Base-by-base conservation (phyloP, 2,797 vertebrate genomes). In the Hoplostethus atlanticus region DNA sequence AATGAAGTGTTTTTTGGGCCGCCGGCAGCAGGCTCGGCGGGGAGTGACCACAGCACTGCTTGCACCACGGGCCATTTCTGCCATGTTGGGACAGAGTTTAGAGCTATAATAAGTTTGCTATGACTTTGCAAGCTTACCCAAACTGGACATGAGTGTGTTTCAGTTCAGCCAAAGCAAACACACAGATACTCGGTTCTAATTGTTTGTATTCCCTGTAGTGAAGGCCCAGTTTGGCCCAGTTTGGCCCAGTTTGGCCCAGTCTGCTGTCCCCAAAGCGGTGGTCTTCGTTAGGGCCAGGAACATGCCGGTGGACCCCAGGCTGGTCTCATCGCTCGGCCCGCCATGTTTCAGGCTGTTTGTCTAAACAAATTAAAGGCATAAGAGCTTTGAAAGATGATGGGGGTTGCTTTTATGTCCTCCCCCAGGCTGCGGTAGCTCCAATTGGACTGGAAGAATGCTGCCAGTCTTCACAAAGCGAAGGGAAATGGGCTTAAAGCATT, bases 341-440 rank as follows among this genome's bases (percentile, higher is more conserved):
- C 89, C 92, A 81, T 91, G 84, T 92, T 94, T 93, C 58, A 54
- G 73, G 68, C 82, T 91, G 80, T 89, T 93, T 93, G 87, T 90
- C 91, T 91, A 94, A 95, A 94, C 88, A 94, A 89, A 88, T 91
- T 86, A 92, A 93, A 93, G 83, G 73, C 78, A 63, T 79, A 85
- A 84, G 83, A 84, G 74, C 87, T 91, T 86, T 91, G 79, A 90
- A 84, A 90, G 85, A 90, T 82, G 83, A 77, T 61, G 84, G 83
- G 80, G 71, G 76, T 58, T 80, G 79, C 85, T 89, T 92, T 93
- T 76, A 90, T 92, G 86, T 91, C 76, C 87, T 80, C 86, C 84
- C 90, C 81, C 83, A 86, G 91, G 87, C 90, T 88, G 85, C 71
- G 70, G 85, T 87, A 89, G 88, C 83, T 90, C 86, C 85, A 81